A percentile compares a stretch with the other conserved stretches of the same genome.
These are phyloP conservation scores for Stichodactyla mertensii DNA, from an alignment of 64 coral and sea anemone species.

Conservation along the genomic window DNA sequence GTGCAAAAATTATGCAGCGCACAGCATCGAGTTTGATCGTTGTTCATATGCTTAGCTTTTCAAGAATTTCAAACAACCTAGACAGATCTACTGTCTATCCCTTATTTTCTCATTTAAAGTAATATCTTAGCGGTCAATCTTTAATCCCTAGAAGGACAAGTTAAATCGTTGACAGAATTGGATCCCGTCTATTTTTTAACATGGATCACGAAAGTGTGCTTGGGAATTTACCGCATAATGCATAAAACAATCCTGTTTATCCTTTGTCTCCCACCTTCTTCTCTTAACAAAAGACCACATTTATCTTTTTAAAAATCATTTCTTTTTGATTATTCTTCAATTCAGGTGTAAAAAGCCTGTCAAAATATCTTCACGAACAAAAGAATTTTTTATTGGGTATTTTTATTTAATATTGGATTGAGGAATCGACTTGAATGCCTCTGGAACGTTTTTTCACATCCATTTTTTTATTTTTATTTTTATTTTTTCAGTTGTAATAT, in stretches of 20 bases:
- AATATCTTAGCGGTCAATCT: conserved; percentile 19
- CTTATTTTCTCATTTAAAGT: conserved; percentile 1
- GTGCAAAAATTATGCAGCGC: not conserved
- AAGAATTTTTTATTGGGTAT: not conserved
- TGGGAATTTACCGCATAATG: not conserved
- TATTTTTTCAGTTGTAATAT: not conserved
- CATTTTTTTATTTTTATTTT: not conserved
- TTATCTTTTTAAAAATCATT: not conserved
- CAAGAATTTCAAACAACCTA: not conserved
- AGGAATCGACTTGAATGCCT: no score
- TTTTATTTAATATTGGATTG: no score
- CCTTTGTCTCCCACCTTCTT: not conserved
- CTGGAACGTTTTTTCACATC: no score
- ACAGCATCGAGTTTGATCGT: not conserved
- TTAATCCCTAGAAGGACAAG: conserved; percentile 13
- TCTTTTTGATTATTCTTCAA: not conserved
- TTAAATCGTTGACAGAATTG: conserved; percentile 11
- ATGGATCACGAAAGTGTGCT: not conserved
- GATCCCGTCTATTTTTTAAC: not conserved
- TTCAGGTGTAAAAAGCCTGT: not conserved
- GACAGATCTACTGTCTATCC: not conserved
- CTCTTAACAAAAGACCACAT: not conserved
- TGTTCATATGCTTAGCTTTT: not conserved
- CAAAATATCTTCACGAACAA: not conserved
- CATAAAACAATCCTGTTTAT: not conserved